Evolutionary conservation across 1,140 invertebrate genomes (phyloP), one percentile per base, ranked within the genome.

Genomic region (Diachasmimorpha longicaudata): DNA sequence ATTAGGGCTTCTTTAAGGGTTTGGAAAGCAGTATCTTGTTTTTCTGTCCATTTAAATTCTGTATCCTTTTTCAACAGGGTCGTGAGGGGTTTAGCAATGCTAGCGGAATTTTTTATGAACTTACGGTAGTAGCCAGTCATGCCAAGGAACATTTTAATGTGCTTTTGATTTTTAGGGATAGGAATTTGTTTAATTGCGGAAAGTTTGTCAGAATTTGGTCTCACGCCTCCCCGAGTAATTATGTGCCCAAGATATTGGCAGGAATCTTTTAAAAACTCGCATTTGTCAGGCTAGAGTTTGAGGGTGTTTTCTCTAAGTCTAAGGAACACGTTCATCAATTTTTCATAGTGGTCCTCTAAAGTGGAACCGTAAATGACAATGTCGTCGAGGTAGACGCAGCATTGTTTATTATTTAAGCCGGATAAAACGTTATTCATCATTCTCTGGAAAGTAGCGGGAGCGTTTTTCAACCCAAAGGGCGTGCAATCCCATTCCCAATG

Each of bases 191-290:
- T 42, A 0, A 90, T 76, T 0, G 84, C 85, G 1, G 70, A 13
- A 0, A 86, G 78, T 77, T 90, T 46, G n/a, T 46, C n/a, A n/a
- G 70, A 21, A 23, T 71, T 36, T 21, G 70, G 70, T 31, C 23
- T 71, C 0, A 71, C 46, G 9, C 87, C 85, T 63, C 82, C 78
- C 31, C 69, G 70, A 16, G 81, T 73, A 6, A 90, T 83, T 0
- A 86, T 58, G 76, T 89, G 86, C 0, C 89, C 90, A 11, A 90
- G 79, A 55, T 86, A 88, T 37, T 75, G 13, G 0, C 83, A 73
- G 70, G 79, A 76, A 3, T 72, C 11, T 25, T 48, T 42, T 3
- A 79, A 8, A 39, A 74, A 74, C 19, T 74, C 42, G n/a, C 72
- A 74, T 48, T 74, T 74, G 4, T 74, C 72, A 0, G 39, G 72